phyloP scores from a whole-genome alignment of 2,113 vertebrate genomes.

The Protomyctophum bolini region DNA sequence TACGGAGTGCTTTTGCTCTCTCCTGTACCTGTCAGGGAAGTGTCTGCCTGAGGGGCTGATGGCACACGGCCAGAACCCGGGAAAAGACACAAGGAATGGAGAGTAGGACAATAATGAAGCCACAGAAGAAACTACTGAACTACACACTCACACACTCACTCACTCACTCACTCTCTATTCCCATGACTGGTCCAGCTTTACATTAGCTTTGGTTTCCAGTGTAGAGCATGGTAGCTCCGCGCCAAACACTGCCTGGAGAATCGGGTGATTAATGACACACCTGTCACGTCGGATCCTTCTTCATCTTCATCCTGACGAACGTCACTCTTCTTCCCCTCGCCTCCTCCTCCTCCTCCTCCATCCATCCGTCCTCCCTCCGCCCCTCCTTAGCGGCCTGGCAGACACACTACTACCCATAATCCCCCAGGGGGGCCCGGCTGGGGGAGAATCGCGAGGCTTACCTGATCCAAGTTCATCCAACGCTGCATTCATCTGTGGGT shows the following conservation, averaged over 20 bases:
- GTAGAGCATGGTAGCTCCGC: conserved; percentile 46
- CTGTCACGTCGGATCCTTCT: conserved; percentile 61
- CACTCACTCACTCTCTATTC: conserved; percentile 29
- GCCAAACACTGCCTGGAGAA: conserved; percentile 52
- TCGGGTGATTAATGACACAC: conserved; percentile 60
- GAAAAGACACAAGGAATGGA: conserved; percentile 49
- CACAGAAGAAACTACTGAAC: conserved; percentile 45
- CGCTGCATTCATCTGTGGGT: conserved; percentile 69
- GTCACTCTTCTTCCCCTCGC: conserved; percentile 29
- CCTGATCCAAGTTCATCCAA: conserved; percentile 59
- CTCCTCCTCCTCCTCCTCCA: neutral
- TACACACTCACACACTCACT: conserved; percentile 26
- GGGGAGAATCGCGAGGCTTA: conserved; percentile 63
- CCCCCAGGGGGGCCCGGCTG: conserved; percentile 59
- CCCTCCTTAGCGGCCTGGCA: conserved; percentile 49
- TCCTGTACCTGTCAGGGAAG: conserved; percentile 66
- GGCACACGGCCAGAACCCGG: conserved; percentile 44
- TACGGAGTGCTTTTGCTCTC: conserved; percentile 57
- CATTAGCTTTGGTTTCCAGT: conserved; percentile 47
- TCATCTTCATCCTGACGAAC: conserved; percentile 57
- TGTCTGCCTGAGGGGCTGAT: conserved; percentile 62
- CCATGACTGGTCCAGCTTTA: conserved; percentile 39
- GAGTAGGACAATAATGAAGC: conserved; percentile 63
- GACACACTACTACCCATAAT: conserved; percentile 50
- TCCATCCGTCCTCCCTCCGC: neutral